Base-by-base conservation (phyloP, 2,888 invertebrate genomes). In the Melitaea athalia region DNA sequence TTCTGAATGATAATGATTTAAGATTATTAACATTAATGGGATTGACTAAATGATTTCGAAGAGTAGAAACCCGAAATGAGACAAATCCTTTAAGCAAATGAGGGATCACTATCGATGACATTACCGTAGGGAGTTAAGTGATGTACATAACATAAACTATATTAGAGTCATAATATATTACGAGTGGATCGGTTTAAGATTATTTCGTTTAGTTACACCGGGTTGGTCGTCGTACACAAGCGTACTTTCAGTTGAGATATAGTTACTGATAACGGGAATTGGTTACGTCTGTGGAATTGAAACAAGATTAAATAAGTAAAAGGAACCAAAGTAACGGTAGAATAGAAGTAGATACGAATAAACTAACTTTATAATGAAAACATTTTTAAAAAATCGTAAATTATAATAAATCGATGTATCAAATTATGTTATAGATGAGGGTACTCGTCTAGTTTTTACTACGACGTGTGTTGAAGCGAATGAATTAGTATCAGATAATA, bases 201-300 rank as follows among this genome's bases (percentile, higher is more conserved):
- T 64, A 70, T 64, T 72, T 68, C 64, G 38, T 71, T 74, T 69
- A 53, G 66, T 74, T 72, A 59, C 64, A 68, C 72, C 67, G 68
- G 70, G 71, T 72, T 74, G 74, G 73, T 72, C 70, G 69, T 75
- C 72, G 59, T 63, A 61, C 57, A 47, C 47, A 62, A 24, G 31
- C 45, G 53, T n/a, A 53, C 42, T 67, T 70, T 63, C 66, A 64
- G 68, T 77, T 75, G 64, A 68, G 66, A 70, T 74, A 69, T 65
- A 65, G 74, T 71, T 68, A 69, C 73, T 72, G 66, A 81, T 77
- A 74, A 78, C 81, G 82, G 89, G 89, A 89, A 89, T 89, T 89
- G 90, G 84, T 84, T 64, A 79, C 79, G 81, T 83, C 82, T 77
- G 77, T 81, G 91, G 89, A 91, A 91, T 91, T 91, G 91, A 91